phyloP scores from a whole-genome alignment of 2,797 vertebrate genomes.

The Myripristis jacobus region DNA sequence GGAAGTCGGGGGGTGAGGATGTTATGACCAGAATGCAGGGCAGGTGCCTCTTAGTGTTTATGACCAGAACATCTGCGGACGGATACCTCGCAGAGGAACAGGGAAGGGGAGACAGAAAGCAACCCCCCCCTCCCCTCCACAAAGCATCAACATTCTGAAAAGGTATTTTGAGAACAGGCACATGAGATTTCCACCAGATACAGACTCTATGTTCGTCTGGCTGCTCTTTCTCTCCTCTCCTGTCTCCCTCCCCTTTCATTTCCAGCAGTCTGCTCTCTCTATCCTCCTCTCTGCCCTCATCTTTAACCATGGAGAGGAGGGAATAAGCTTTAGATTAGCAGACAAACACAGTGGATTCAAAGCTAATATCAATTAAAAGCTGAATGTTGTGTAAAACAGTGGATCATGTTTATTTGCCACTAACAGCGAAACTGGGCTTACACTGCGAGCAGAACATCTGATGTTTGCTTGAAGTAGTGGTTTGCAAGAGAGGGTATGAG shows the following conservation, averaged over 20 bases:
- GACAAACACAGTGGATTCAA: background rate
- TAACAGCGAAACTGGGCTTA: too few species aligned
- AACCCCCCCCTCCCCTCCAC: background rate
- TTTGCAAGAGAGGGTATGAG: slow-evolving; percentile 25
- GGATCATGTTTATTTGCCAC: background rate
- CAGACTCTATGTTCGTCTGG: background rate
- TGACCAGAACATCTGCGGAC: slow-evolving; percentile 76
- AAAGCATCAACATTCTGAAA: slow-evolving; percentile 51
- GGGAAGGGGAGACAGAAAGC: slow-evolving; percentile 34
- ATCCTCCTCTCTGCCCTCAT: background rate
- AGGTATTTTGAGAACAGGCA: slow-evolving; percentile 52
- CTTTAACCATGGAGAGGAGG: background rate
- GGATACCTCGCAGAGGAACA: slow-evolving; percentile 63
- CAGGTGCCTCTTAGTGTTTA: slow-evolving; percentile 80
- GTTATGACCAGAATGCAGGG: slow-evolving; percentile 76
- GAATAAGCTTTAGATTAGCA: background rate
- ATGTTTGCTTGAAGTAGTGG: slow-evolving; percentile 12
- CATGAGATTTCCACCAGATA: slow-evolving; percentile 43
- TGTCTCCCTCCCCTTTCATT: background rate
- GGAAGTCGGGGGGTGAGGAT: slow-evolving; percentile 74
- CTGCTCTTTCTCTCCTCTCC: background rate
- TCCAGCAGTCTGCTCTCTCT: background rate
- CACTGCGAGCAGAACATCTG: slow-evolving; percentile 7
- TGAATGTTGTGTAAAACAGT: too few species aligned
- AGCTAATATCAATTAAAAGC: background rate